phyloP scores from a whole-genome alignment of 1,140 invertebrate genomes.

The Aplysia californica region DNA sequence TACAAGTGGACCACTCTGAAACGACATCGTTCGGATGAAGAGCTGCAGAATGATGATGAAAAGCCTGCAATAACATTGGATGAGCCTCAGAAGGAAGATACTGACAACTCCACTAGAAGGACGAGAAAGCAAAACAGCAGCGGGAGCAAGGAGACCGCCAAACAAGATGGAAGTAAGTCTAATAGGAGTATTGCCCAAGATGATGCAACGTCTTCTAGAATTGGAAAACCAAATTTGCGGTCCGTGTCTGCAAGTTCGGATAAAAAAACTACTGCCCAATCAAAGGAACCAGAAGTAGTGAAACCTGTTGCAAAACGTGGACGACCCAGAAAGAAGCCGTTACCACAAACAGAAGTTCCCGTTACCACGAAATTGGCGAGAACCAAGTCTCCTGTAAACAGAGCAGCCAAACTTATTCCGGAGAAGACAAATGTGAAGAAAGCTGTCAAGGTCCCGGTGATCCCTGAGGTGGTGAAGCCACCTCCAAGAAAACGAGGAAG shows the following conservation, averaged over 20 bases:
- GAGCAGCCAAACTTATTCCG: too few species aligned
- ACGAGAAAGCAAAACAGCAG: background rate
- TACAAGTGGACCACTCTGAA: constrained; percentile 11
- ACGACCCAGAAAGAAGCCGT: background rate
- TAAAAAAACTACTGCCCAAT: too few species aligned
- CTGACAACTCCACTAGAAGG: background rate
- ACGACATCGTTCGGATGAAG: background rate
- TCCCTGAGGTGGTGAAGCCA: background rate
- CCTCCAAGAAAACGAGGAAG: constrained; percentile 10
- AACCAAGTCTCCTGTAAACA: background rate
- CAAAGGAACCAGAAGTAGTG: background rate
- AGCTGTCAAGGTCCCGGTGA: background rate
- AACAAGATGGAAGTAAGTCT: too few species aligned
- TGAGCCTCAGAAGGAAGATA: too few species aligned
- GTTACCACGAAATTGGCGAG: background rate
- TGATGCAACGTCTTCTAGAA: too few species aligned
- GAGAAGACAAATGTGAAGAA: background rate
- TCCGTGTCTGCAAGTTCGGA: background rate
- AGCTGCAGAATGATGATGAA: too few species aligned
- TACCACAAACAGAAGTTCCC: background rate
- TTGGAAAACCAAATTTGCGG: background rate
- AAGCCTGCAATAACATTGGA: too few species aligned
- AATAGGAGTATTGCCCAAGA: too few species aligned
- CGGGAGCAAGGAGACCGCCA: too few species aligned
- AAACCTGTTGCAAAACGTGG: background rate